A percentile compares a stretch with the other conserved stretches of the same genome.
Conservation (phyloP, 2,888 invertebrate species). For the Nomada goodeniana region DNA sequence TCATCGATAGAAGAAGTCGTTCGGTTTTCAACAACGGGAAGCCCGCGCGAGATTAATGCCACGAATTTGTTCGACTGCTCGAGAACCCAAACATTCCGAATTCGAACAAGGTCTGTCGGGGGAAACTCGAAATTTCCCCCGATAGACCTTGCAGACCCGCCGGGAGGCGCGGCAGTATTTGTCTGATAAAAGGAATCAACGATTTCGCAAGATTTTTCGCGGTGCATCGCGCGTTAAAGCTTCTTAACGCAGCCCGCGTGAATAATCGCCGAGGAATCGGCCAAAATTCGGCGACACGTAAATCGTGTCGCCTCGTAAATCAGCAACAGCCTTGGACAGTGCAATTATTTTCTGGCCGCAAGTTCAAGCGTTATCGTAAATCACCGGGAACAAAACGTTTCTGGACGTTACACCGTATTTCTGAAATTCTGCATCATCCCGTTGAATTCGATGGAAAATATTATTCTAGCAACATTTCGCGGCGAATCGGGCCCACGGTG, state of each 20-base stretch:
- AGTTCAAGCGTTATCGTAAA: constrained; percentile 56
- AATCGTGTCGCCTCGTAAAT: constrained; percentile 55
- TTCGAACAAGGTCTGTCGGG: no score
- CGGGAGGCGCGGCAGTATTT: not conserved
- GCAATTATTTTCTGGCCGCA: constrained; percentile 27
- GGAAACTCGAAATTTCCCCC: no score
- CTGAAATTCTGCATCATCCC: not conserved
- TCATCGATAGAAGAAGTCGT: not conserved
- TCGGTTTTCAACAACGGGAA: not conserved
- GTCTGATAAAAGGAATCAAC: no score
- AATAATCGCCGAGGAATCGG: constrained; percentile 27
- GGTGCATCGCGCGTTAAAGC: not conserved
- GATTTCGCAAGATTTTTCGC: constrained; percentile 1
- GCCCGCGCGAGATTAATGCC: not conserved
- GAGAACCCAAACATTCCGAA: no score
- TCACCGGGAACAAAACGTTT: constrained; percentile 52
- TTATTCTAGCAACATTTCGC: not conserved
- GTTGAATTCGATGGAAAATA: not conserved
- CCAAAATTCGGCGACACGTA: constrained; percentile 32
- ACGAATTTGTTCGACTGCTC: not conserved
- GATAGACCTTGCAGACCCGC: no score
- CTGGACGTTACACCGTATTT: not conserved
- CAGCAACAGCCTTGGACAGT: constrained; percentile 51
- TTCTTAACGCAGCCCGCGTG: not conserved
- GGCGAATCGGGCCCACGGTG: not conserved